Percentiles rank a stretch among this genome's conserved stretches.
Evolutionary conservation across 2,797 vertebrate genomes (phyloP).

Genomic region (Sebastes steindachneri): DNA sequence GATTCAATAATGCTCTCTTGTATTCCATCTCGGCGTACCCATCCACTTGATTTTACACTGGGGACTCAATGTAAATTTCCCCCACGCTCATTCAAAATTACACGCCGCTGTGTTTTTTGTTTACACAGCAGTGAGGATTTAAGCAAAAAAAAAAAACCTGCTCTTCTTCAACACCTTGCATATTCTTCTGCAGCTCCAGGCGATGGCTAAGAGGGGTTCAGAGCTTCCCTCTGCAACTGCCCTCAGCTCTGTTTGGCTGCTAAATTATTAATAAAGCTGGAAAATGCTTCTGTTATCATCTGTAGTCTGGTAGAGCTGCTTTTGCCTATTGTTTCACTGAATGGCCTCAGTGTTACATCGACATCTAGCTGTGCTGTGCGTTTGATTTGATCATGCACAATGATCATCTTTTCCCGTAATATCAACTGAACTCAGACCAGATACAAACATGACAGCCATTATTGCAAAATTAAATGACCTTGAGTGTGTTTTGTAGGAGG

Average conservation of each 20-base stretch:
- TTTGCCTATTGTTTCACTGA: conserved; percentile 61
- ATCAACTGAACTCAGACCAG: conserved; percentile 1
- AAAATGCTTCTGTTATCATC: conserved; percentile 76
- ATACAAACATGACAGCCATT: conserved; percentile 2
- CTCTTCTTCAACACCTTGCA: conserved; percentile 63
- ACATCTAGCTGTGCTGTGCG: not conserved
- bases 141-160: conserved; percentile 6
- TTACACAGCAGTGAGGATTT: conserved; percentile 33
- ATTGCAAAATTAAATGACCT: conserved; percentile 15
- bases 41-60: conserved; percentile 73
- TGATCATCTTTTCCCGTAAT: not conserved
- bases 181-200: conserved; percentile 63
- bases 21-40: conserved; percentile 55
- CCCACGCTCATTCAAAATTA: conserved; percentile 54
- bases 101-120: conserved; percentile 9
- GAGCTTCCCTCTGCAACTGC: conserved; percentile 60
- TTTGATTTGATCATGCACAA: conserved; percentile 26
- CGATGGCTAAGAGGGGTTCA: conserved; percentile 69
- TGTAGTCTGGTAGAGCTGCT: conserved; percentile 40
- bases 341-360: conserved; percentile 20
- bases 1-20: conserved; percentile 64
- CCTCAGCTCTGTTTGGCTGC: conserved; percentile 73
- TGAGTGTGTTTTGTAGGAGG: not conserved
- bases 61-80: conserved; percentile 64
- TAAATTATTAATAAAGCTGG: conserved; percentile 83